phyloP scores from a whole-genome alignment of 2,113 vertebrate species.

The Limanda limanda region DNA sequence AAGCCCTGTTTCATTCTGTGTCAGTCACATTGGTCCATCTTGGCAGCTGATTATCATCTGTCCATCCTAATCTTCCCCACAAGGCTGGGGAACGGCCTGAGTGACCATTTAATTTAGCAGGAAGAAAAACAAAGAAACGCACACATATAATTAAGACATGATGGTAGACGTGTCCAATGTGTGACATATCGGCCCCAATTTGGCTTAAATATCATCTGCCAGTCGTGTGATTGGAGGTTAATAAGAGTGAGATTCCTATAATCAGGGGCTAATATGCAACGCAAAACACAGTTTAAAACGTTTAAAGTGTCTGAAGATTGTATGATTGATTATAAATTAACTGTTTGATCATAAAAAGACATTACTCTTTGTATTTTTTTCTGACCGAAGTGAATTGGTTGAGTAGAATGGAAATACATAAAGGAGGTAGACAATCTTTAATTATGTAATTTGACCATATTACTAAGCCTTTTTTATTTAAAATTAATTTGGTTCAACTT shows the following conservation, averaged over 20 bases:
- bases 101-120: conserved; percentile 27
- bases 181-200: neutral
- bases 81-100: conserved; percentile 16
- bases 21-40: conserved; percentile 35
- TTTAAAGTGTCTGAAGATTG: too few relatives aligned
- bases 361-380: too few relatives aligned
- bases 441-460: too few relatives aligned
- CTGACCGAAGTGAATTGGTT: too few relatives aligned
- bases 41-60: conserved; percentile 58
- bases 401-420: too few relatives aligned
- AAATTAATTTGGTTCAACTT: too few relatives aligned
- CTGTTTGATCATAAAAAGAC: too few relatives aligned
- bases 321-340: too few relatives aligned
- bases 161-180: neutral
- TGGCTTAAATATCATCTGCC: neutral
- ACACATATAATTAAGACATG: neutral
- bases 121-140: conserved; percentile 13
- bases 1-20: conserved; percentile 24
- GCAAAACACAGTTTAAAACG: neutral
- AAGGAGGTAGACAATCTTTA: too few relatives aligned
- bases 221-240: neutral
- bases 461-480: too few relatives aligned
- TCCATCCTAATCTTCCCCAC: conserved; percentile 48
- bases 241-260: neutral
- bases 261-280: neutral